Evolutionary conservation across 1,140 invertebrate species (phyloP).

Genomic region (Aricia agestis): DNA sequence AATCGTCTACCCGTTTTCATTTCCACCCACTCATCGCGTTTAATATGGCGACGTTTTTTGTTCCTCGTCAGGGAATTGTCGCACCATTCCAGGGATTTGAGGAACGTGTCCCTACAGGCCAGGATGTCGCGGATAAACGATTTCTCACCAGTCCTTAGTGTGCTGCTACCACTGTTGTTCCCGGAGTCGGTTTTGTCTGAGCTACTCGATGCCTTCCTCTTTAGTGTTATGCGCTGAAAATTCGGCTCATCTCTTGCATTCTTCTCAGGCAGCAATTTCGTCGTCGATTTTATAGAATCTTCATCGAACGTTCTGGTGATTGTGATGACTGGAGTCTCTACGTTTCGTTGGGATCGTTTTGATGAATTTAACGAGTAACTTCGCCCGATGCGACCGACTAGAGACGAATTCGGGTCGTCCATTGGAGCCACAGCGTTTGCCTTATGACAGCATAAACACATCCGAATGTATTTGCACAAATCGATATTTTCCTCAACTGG

Average conservation of each 20-base stretch:
- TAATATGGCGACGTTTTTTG: conserved; percentile 56
- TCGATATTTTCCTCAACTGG: conserved; percentile 28
- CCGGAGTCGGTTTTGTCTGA: conserved; percentile 32
- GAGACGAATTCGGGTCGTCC: conserved; percentile 48
- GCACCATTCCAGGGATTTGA: conserved; percentile 66
- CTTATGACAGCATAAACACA: conserved; percentile 41
- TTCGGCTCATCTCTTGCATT: neutral
- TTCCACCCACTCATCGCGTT: conserved; percentile 61
- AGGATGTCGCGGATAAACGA: conserved; percentile 62
- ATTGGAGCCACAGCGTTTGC: conserved; percentile 34
- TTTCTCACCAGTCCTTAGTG: conserved; percentile 63
- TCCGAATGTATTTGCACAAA: conserved; percentile 34
- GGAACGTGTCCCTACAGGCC: conserved; percentile 53
- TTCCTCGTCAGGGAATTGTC: conserved; percentile 64
- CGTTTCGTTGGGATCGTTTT: conserved; percentile 20
- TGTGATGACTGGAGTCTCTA: conserved; percentile 28
- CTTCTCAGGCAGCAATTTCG: conserved; percentile 34
- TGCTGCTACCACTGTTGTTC: conserved; percentile 43
- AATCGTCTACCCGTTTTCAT: conserved; percentile 51
- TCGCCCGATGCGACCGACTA: conserved; percentile 44
- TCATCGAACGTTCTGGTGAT: conserved; percentile 39
- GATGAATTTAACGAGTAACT: conserved; percentile 49
- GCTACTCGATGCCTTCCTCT: neutral
- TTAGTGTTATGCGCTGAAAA: neutral
- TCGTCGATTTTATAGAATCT: conserved; percentile 51